Evolutionary conservation across 2,797 vertebrate genomes (phyloP).

Genomic region (Cyprinodon diabolis): DNA sequence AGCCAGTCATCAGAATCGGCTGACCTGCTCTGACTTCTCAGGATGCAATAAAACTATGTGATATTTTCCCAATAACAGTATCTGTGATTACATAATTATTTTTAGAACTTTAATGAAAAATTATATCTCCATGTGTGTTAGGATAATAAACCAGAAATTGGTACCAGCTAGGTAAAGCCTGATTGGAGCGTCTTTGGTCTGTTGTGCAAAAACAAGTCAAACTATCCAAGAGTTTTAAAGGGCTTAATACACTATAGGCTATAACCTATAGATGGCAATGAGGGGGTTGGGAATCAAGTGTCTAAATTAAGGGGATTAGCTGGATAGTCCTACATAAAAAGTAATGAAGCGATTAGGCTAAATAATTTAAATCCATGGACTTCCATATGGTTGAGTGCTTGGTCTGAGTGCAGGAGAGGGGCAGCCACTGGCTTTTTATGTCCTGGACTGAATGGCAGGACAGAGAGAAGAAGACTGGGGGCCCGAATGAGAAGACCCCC

Average conservation of each 20-base stretch:
- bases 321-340: slow-evolving; percentile 78
- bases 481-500: slow-evolving; percentile 60
- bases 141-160: background rate
- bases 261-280: slow-evolving; percentile 25
- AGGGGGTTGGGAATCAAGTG: slow-evolving; percentile 56
- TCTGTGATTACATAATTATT: too few relatives aligned
- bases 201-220: slow-evolving; percentile 28
- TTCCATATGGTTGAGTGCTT: slow-evolving; percentile 81
- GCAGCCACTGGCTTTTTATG: slow-evolving; percentile 69
- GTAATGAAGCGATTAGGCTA: slow-evolving; percentile 83
- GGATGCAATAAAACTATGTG: background rate
- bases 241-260: background rate
- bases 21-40: background rate
- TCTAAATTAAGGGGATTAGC: slow-evolving; percentile 78
- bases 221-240: slow-evolving; percentile 38
- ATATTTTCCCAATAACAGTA: background rate
- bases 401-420: slow-evolving; percentile 65
- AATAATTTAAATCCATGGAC: slow-evolving; percentile 83
- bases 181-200: background rate
- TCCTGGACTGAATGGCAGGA: slow-evolving; percentile 70
- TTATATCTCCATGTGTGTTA: too few relatives aligned
- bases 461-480: slow-evolving; percentile 58
- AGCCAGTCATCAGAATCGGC: background rate
- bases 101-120: too few relatives aligned
- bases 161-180: background rate